Evolutionary conservation across 2,888 invertebrate species (phyloP).

Genomic region (Diaperis boleti): DNA sequence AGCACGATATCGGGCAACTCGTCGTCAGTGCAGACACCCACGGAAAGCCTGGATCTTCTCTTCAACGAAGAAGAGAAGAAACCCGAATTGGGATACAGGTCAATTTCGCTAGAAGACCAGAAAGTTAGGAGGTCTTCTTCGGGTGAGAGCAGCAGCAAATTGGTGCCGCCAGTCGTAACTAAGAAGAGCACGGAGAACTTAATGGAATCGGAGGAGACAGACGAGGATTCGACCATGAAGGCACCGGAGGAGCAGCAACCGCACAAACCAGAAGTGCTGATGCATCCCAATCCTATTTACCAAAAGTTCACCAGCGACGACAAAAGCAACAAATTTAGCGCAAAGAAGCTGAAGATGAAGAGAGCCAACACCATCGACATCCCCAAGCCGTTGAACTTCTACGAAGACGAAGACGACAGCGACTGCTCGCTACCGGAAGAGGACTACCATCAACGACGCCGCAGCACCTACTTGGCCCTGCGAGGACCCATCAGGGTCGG

Average conservation of each 20-base stretch:
- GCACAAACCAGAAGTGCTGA: conserved; percentile 44
- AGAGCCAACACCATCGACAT: conserved; percentile 91
- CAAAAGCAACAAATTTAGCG: conserved; percentile 67
- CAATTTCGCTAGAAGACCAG: conserved; percentile 38
- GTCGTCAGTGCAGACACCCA: conserved; percentile 62
- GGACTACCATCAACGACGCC: conserved; percentile 58
- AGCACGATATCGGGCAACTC: conserved; percentile 58
- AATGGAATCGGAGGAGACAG: conserved; percentile 53
- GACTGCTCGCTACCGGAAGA: conserved; percentile 60
- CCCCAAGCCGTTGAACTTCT: conserved; percentile 74
- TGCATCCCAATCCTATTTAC: conserved; percentile 61
- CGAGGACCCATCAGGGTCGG: conserved; percentile 72
- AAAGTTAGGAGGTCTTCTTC: conserved; percentile 47
- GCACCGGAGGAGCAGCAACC: conserved; percentile 42
- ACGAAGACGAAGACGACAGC: conserved; percentile 61
- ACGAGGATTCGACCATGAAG: conserved; percentile 57
- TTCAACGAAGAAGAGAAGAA: conserved; percentile 56
- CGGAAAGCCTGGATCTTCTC: conserved; percentile 58
- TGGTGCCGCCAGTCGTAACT: conserved; percentile 51
- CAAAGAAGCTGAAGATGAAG: conserved; percentile 83
- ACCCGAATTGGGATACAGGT: conserved; percentile 22
- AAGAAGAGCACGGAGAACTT: conserved; percentile 47
- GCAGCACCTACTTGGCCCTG: conserved; percentile 67
- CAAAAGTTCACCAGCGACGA: conserved; percentile 47
- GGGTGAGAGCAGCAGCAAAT: conserved; percentile 46